Evolutionary conservation across 2,797 vertebrate species (phyloP), one percentile per base, ranked within the genome.

Genomic region (Karalla daura): DNA sequence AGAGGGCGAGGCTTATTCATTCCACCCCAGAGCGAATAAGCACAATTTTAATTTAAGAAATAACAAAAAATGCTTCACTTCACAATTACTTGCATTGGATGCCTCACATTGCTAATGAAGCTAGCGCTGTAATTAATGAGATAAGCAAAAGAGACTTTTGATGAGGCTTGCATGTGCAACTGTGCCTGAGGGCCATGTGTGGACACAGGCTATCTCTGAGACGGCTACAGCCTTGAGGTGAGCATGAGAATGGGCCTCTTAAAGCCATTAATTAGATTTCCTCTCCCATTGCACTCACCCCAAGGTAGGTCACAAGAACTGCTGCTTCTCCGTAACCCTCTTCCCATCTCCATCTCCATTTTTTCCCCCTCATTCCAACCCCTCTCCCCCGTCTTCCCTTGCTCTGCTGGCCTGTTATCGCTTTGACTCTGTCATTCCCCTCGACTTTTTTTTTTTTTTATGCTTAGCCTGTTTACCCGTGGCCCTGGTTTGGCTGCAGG

Each of bases 91-190:
- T 91, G 88, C 86, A 88, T 91, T 92, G 81, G 56, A 81, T 86
- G 87, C 80, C 86, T 94, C 91, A 89, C 86, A 88, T 87, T 88
- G 85, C 91, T 95, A 95, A 96, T 94, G 92, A 95, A 93, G 86
- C 91, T 91, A 92, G 91, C 86, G 84, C 76, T 88, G 89, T 92
- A 95, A 96, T 92, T 94, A 95, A 96, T 94, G 88, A 90, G 94
- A 95, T 95, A 92, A 95, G 89, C 91, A 88, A 89, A 87, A 89
- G 83, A 85, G 89, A 88, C 70, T 75, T 93, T 78, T 88, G 91
- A 92, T 87, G 86, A 90, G 78, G 85, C 69, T 37, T 66, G 67
- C 75, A 55, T 83, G 74, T 70, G 74, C 78, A 66, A 70, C 52
- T 74, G 40, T 73, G 71, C 79, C 71, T 62, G 17, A 74, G 50